phyloP scores from a whole-genome alignment of 2,888 invertebrate genomes.

The Tenthredo scrophulariae region DNA sequence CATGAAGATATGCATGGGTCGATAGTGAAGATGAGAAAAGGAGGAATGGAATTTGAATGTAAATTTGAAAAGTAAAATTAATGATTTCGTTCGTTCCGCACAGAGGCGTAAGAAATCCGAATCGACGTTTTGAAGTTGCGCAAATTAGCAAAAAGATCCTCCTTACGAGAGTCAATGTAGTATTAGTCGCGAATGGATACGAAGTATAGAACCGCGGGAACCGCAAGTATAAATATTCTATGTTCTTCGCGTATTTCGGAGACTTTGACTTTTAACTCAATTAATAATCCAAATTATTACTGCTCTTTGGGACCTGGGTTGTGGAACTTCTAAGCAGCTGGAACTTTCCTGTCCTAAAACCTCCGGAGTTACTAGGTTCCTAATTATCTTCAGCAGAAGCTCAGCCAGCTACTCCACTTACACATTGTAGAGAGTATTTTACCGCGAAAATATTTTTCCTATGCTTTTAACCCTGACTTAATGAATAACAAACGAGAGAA shows the following conservation, averaged over 20 bases:
- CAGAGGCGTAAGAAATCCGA: background rate
- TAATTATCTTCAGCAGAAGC: constrained; percentile 26
- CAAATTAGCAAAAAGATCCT: background rate
- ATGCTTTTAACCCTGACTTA: constrained; percentile 11
- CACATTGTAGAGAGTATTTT: background rate
- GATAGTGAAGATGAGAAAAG: background rate
- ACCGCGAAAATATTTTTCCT: background rate
- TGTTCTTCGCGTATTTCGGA: background rate
- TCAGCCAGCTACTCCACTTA: background rate
- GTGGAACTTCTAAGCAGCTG: background rate
- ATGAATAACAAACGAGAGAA: background rate
- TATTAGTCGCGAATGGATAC: background rate
- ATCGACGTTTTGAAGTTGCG: background rate
- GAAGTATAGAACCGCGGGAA: background rate
- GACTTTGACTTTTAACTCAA: constrained; percentile 20
- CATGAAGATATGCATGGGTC: background rate
- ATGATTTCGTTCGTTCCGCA: background rate
- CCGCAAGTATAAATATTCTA: constrained; percentile 8
- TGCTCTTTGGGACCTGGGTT: background rate
- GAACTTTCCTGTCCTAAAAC: constrained; percentile 34
- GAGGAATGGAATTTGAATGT: background rate
- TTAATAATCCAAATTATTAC: constrained; percentile 37
- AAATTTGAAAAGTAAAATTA: background rate
- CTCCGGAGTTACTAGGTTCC: background rate
- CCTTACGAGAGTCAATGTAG: background rate